Conservation (phyloP, 2,113 vertebrate species). For the Cyrtonyx montezumae region DNA sequence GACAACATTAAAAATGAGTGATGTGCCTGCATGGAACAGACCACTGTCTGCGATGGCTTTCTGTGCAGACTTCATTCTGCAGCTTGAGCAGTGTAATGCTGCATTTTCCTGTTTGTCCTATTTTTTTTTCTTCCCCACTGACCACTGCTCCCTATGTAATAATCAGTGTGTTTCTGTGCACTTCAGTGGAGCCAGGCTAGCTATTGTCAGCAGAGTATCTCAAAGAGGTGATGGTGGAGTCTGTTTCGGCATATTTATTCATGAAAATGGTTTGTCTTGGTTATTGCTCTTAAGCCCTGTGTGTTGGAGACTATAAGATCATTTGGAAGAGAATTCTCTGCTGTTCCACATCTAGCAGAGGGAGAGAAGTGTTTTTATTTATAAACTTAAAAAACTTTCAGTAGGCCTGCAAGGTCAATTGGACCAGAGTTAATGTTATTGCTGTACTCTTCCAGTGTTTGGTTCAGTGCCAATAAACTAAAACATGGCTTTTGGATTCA, state of each 20-base stretch:
- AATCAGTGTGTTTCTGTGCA: background rate
- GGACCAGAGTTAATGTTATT: background rate
- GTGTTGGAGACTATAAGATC: background rate
- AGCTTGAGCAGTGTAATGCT: background rate
- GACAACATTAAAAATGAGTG: background rate
- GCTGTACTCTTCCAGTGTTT: background rate
- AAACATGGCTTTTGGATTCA: background rate
- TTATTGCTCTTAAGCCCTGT: background rate
- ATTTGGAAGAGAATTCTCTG: background rate
- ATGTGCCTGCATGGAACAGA: rapidly evolving
- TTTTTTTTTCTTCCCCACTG: background rate
- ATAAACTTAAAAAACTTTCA: background rate
- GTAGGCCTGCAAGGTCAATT: background rate
- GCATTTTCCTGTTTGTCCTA: background rate
- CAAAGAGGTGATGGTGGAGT: background rate
- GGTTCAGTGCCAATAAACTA: background rate
- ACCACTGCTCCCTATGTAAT: background rate
- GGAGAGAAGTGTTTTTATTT: background rate
- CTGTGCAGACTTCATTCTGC: background rate
- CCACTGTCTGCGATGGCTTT: background rate
- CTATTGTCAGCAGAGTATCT: background rate
- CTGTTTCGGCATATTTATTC: background rate
- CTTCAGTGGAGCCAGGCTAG: background rate
- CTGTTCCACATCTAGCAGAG: background rate
- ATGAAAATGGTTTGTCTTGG: background rate